Percentiles rank a stretch among this genome's conserved stretches.
These are phyloP conservation scores for Diglossa brunneiventris DNA, from an alignment of 2,113 vertebrate genomes.

Conservation along the genomic window DNA sequence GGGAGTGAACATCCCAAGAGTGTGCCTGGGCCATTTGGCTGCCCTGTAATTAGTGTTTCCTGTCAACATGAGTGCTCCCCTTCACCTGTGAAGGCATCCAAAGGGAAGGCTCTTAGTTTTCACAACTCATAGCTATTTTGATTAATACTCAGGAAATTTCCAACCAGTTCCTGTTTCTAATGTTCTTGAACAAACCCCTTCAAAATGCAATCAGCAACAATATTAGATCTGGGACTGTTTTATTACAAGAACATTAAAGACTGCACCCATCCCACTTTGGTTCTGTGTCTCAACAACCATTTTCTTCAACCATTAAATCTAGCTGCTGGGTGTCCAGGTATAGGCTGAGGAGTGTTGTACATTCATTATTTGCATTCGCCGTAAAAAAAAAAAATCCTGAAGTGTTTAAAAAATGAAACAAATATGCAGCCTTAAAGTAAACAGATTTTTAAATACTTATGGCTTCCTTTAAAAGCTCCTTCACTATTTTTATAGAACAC, in stretches of 20 bases:
- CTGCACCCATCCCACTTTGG: not conserved
- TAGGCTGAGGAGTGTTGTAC: not conserved
- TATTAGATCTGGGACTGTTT: not conserved
- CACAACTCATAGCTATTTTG: not conserved
- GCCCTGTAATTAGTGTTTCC: not conserved
- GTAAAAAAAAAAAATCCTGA: not conserved
- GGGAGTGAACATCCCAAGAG: not conserved
- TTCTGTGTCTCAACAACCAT: not conserved
- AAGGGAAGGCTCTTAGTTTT: not conserved
- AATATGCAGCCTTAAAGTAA: not conserved
- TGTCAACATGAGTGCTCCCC: not conserved
- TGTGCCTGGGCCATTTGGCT: not conserved
- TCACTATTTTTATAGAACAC: not conserved
- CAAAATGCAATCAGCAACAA: not conserved
- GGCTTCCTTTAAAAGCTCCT: not conserved
- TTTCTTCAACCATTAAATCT: not conserved
- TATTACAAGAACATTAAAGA: not conserved
- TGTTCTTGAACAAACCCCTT: not conserved
- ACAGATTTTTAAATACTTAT: not conserved
- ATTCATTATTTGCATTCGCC: not conserved
- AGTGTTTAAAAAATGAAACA: not conserved
- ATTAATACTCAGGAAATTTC: not conserved
- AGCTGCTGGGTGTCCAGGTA: not conserved
- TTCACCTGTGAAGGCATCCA: not conserved
- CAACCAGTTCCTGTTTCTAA: not conserved